Percentiles rank a stretch among this genome's conserved stretches.
These are phyloP conservation scores for Myotis pilosus DNA, from an alignment of 2,797 vertebrate genomes.

Conservation along the genomic window DNA sequence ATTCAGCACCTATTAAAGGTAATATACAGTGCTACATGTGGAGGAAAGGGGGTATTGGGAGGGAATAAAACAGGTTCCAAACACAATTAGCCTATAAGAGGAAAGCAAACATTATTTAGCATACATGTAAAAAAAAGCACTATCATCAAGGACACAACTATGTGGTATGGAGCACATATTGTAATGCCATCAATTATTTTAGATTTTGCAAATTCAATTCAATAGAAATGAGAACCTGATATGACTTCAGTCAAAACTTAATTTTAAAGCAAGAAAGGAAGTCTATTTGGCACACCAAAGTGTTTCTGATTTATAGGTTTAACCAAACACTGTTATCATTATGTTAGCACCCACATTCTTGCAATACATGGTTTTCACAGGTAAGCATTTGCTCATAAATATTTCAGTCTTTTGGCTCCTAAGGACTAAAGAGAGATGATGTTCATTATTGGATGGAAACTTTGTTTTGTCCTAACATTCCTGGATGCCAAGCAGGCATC, in stretches of 20 bases:
- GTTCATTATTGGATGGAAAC: conserved; percentile 51
- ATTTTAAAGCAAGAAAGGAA: conserved; percentile 45
- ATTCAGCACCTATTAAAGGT: not conserved
- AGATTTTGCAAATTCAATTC: not conserved
- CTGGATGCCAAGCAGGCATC: conserved; percentile 38
- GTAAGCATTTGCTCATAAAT: conserved; percentile 63
- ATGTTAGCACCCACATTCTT: conserved; percentile 47
- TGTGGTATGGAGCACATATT: not conserved
- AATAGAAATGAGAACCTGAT: not conserved
- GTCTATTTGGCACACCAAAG: not conserved
- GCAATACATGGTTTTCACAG: conserved; percentile 41
- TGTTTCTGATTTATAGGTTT: conserved; percentile 49
- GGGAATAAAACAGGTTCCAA: not conserved
- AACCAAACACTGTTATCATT: conserved; percentile 29
- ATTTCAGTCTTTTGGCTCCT: conserved; percentile 54
- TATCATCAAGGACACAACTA: not conserved
- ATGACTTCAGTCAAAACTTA: not conserved
- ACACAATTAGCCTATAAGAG: not conserved
- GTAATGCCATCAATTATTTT: not conserved
- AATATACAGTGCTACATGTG: not conserved
- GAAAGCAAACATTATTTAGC: not conserved
- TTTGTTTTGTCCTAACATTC: conserved; percentile 56
- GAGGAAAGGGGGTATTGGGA: fast-evolving
- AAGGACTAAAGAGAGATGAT: conserved; percentile 40
- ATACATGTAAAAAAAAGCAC: not conserved